Percentiles rank a stretch among this genome's conserved stretches.
Conservation (phyloP, 1,140 invertebrate genomes). For the Lucilia cuprina region DNA sequence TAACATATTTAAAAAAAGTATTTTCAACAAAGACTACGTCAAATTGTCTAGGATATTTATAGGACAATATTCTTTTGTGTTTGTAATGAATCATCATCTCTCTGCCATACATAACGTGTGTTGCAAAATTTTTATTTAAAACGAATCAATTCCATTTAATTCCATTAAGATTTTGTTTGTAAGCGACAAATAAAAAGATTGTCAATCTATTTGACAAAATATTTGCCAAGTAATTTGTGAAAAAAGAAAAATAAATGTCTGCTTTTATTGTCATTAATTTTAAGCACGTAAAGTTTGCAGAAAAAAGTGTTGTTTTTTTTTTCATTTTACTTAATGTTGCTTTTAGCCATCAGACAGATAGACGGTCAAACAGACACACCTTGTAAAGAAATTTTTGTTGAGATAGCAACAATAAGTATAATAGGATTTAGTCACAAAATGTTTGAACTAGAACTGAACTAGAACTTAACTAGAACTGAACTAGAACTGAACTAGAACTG, state of each 20-base stretch:
- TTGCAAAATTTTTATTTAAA: background rate
- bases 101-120: background rate
- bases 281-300: background rate
- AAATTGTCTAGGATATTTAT: background rate
- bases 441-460: too few species aligned
- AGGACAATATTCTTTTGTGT: background rate
- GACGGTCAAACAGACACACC: too few species aligned
- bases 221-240: background rate
- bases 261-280: conserved; percentile 14
- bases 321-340: background rate
- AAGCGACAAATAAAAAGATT: too few species aligned
- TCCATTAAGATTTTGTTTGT: too few species aligned
- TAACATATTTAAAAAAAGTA: background rate
- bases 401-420: too few species aligned
- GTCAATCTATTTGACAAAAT: background rate
- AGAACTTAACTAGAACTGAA: too few species aligned
- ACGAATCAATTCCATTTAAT: background rate
- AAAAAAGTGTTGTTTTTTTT: background rate
- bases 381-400: too few species aligned
- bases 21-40: background rate
- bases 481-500: too few species aligned
- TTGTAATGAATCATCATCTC: background rate
- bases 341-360: too few species aligned
- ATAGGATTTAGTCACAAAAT: too few species aligned
- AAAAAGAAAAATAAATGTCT: background rate